Evolutionary conservation across 2,888 invertebrate genomes (phyloP), one percentile per base, ranked within the genome.

Genomic region (Microctonus aethiopoides): DNA sequence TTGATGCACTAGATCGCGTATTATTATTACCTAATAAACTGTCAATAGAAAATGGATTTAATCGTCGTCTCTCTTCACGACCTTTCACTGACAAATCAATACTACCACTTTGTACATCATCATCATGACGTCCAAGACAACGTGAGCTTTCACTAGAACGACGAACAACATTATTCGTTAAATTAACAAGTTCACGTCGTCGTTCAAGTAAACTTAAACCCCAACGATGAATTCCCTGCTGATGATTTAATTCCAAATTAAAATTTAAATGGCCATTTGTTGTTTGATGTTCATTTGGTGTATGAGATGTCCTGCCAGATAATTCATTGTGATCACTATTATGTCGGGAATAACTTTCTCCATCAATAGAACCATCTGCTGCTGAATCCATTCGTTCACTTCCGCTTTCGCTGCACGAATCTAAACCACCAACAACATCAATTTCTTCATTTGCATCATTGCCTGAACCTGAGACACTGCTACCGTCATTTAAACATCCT

Each of bases 41-140:
- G 85, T 95, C 95, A 91, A 95, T 95, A 88, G 95, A 95, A 89
- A 95, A 95, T 63, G 95, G 95, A 88, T 95, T 95, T 77, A 90
- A 89, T 79, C 91, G 86, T 89, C 91, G 88, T 89, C 91, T 84
- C 90, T 90, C 87, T 87, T 88, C 86, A 80, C 89, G 78, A 86
- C 90, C 85, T 86, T 90, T 88, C 7, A 86, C 85, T 1, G 86
- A 86, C 29, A 86, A 76, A 74, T 86, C 86, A 75, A 86, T 86
- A 72, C 85, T 86, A 72, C 85, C 81, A 74, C 84, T 86, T 73
- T 86, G 86, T 5, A 84, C 84, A 67, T 86, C 86, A 20, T 86
- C 86, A 66, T 85, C 85, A 73, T 76, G 32, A 29, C 56, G 54
- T 26, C 32, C 51, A 32, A 70, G 36, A 54, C 54, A 36, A 62